These are phyloP conservation scores for Sebastes baramenuke DNA, from an alignment of 2,797 vertebrate genomes.

Conservation along the genomic window DNA sequence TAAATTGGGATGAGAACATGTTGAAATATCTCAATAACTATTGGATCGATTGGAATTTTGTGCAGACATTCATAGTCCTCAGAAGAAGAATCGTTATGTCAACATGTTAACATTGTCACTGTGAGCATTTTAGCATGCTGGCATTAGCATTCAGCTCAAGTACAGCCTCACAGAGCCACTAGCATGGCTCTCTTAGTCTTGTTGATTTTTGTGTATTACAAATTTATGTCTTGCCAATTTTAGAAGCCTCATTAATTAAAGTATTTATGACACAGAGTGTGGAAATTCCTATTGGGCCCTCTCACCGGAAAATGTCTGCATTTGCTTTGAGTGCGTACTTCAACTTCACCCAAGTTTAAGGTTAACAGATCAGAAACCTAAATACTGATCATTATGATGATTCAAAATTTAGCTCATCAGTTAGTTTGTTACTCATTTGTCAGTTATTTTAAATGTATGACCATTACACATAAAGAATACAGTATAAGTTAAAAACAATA, in stretches of 20 bases:
- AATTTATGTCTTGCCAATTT: not conserved
- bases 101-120: not conserved
- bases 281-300: not conserved
- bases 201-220: not conserved
- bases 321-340: not conserved
- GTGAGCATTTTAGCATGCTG: not conserved
- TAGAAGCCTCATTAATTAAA: not conserved
- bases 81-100: not conserved
- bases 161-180: not conserved
- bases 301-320: not conserved
- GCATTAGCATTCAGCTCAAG: not conserved
- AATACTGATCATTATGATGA: not conserved
- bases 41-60: not conserved
- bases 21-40: not conserved
- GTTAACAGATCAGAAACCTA: not conserved
- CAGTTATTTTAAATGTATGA: not conserved
- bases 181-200: not conserved
- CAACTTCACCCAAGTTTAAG: not conserved
- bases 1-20: too few relatives aligned
- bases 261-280: not conserved
- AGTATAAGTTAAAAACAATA: not conserved
- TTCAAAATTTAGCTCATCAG: not conserved
- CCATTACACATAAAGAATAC: not conserved
- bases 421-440: not conserved
- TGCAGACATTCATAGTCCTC: not conserved